These are phyloP conservation scores for Bos javanicus DNA, from an alignment of 2,113 vertebrate species.

Conservation along the genomic window DNA sequence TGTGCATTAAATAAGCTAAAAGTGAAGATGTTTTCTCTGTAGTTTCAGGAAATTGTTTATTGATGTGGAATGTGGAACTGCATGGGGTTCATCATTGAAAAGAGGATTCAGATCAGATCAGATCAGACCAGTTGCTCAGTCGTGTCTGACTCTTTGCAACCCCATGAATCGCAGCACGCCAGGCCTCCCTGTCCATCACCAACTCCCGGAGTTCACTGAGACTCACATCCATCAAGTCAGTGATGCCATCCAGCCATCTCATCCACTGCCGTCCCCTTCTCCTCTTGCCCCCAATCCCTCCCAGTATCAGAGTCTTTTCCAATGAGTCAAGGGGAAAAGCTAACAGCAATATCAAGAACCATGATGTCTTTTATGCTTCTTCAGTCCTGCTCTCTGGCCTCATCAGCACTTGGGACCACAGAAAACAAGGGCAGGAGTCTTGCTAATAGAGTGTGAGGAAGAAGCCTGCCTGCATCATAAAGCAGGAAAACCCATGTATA, in stretches of 20 bases:
- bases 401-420: background rate
- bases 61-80: background rate
- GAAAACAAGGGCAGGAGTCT: background rate
- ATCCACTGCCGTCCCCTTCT: no score
- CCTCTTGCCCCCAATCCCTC: no score
- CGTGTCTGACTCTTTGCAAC: no score
- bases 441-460: background rate
- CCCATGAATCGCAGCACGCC: no score
- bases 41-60: background rate
- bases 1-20: background rate
- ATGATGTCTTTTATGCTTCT: background rate
- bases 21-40: background rate
- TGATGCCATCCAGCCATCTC: no score
- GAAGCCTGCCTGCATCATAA: background rate
- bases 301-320: no score
- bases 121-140: no score
- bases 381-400: background rate
- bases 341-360: background rate
- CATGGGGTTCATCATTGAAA: background rate
- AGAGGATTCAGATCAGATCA: background rate
- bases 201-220: no score
- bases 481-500: rapidly evolving
- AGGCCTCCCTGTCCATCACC: no score
- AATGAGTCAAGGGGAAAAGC: background rate
- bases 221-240: no score